Evolutionary conservation across 2,888 invertebrate genomes (phyloP).

Genomic region (Acrocera orbiculus): DNA sequence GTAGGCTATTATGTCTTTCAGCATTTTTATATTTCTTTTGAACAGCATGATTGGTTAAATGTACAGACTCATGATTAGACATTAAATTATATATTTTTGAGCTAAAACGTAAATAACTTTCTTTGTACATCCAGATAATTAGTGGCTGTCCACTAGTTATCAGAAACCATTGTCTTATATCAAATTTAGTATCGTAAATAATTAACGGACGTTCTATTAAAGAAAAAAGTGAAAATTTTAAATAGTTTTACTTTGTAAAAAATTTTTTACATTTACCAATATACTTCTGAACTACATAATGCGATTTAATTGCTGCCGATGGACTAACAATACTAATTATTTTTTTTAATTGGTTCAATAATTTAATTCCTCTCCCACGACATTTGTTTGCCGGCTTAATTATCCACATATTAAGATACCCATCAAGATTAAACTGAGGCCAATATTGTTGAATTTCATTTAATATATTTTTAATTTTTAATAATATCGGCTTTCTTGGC

Average conservation of each 20-base stretch:
- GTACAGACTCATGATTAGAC: slow-evolving; percentile 82
- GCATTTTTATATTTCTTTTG: slow-evolving; percentile 71
- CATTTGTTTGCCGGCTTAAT: slow-evolving; percentile 89
- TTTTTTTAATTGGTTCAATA: slow-evolving; percentile 72
- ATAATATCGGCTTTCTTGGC: slow-evolving; percentile 19
- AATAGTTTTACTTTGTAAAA: slow-evolving; percentile 1
- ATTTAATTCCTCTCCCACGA: slow-evolving; percentile 73
- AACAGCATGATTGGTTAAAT: slow-evolving; percentile 84
- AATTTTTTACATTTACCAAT: no score
- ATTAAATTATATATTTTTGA: slow-evolving; percentile 72
- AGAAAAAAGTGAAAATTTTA: not conserved
- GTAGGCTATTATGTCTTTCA: slow-evolving; percentile 56
- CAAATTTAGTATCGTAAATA: slow-evolving; percentile 82
- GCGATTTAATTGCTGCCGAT: slow-evolving; percentile 46
- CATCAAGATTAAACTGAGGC: slow-evolving; percentile 74
- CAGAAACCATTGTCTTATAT: slow-evolving; percentile 90
- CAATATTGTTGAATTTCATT: slow-evolving; percentile 50
- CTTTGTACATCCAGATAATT: slow-evolving; percentile 84
- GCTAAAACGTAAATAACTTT: slow-evolving; percentile 83
- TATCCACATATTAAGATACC: slow-evolving; percentile 81
- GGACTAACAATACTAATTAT: slow-evolving; percentile 57
- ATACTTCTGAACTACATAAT: slow-evolving; percentile 90
- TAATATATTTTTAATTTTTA: slow-evolving; percentile 40
- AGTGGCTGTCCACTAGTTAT: slow-evolving; percentile 80
- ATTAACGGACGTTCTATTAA: slow-evolving; percentile 66